These are phyloP conservation scores for Lontra canadensis DNA, from an alignment of 2,113 vertebrate species.

Conservation along the genomic window DNA sequence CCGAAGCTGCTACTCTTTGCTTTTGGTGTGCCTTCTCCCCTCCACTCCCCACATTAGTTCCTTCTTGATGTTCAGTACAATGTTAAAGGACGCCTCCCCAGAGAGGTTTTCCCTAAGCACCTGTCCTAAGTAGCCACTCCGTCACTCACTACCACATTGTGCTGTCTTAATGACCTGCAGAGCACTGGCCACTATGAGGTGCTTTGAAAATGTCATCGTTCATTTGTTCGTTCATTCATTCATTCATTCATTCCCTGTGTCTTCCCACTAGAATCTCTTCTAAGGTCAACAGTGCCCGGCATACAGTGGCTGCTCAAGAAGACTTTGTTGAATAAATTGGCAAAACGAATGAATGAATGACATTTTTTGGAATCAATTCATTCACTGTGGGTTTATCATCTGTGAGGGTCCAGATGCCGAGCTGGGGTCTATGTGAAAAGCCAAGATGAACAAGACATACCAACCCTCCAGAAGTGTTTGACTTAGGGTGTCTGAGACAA, in stretches of 20 bases:
- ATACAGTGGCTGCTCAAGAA: background rate
- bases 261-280: background rate
- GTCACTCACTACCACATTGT: background rate
- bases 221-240: background rate
- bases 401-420: background rate
- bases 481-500: background rate
- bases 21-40: background rate
- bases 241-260: background rate
- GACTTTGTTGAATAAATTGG: background rate
- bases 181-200: background rate
- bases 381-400: background rate
- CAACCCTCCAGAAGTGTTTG: background rate
- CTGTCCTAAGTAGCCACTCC: background rate
- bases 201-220: background rate
- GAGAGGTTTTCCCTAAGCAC: background rate
- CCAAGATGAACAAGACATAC: background rate
- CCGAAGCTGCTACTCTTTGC: background rate
- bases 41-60: background rate
- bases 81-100: background rate
- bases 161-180: background rate
- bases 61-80: background rate
- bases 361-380: background rate
- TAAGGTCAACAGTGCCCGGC: background rate
- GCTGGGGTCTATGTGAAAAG: background rate
- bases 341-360: background rate